phyloP scores from a whole-genome alignment of 2,797 vertebrate genomes.

The Strix occidentalis region DNA sequence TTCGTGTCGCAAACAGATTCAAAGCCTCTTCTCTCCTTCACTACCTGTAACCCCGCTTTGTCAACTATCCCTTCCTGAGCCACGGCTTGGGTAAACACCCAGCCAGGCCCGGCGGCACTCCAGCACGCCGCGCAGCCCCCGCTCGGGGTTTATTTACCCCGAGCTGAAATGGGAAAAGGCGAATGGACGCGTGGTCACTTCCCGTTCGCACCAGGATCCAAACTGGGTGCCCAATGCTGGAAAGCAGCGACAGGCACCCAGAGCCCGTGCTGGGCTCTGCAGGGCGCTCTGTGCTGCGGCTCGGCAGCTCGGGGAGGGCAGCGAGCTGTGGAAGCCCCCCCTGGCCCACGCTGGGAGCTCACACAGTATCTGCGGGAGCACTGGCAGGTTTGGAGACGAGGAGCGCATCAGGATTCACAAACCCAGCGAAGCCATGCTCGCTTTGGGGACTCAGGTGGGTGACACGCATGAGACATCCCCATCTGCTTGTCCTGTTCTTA shows the following conservation, averaged over 20 bases:
- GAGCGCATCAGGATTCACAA: neutral
- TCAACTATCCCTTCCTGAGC: neutral
- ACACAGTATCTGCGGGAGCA: fast-evolving
- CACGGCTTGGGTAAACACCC: neutral
- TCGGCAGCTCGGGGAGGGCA: neutral
- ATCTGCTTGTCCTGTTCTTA: neutral
- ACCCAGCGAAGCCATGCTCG: neutral
- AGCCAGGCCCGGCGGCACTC: neutral
- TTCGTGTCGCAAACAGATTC: neutral
- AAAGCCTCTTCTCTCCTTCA: neutral
- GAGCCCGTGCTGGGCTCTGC: fast-evolving
- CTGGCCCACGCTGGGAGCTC: neutral
- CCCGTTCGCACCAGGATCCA: neutral
- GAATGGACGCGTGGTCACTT: neutral
- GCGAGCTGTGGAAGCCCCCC: neutral
- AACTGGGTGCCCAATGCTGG: fast-evolving
- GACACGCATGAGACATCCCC: fast-evolving
- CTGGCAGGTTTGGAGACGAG: neutral
- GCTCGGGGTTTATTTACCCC: neutral
- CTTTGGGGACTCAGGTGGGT: fast-evolving
- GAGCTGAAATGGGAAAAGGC: neutral
- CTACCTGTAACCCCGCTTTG: neutral
- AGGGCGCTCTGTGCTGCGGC: fast-evolving
- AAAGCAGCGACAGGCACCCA: neutral
- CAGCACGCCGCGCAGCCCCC: fast-evolving